These are phyloP conservation scores for Invenusta paracnida DNA, from an alignment of 2,888 invertebrate genomes.

Conservation along the genomic window DNA sequence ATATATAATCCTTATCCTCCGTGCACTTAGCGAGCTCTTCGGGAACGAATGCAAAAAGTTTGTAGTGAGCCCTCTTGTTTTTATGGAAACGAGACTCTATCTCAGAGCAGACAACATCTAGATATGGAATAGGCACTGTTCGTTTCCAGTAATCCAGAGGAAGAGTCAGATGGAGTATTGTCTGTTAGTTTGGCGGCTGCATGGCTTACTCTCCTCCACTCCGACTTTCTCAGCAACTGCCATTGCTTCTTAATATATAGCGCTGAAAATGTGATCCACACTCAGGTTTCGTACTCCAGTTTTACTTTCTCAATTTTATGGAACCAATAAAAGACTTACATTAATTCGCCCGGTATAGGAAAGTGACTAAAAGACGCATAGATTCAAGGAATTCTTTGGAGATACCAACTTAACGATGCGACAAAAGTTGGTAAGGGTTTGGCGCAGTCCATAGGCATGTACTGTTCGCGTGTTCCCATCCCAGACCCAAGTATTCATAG, in stretches of 20 bases:
- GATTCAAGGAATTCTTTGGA: neutral
- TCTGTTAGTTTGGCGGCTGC: too few relatives aligned
- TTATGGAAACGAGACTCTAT: neutral
- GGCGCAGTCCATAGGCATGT: neutral
- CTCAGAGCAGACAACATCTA: slow-evolving; percentile 14
- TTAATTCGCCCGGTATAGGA: too few relatives aligned
- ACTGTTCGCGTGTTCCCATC: neutral
- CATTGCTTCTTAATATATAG: neutral
- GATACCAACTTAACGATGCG: neutral
- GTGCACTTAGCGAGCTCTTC: neutral
- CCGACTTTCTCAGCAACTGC: neutral
- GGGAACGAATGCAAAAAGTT: neutral
- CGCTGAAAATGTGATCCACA: neutral
- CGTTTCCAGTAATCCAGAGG: neutral
- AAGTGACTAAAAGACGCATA: too few relatives aligned
- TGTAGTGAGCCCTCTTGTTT: neutral
- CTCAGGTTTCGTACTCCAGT: too few relatives aligned
- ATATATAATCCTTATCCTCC: neutral
- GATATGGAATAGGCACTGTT: neutral
- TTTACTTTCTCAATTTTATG: too few relatives aligned
- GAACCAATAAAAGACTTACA: too few relatives aligned
- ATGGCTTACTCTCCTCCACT: neutral
- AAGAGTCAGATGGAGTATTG: slow-evolving; percentile 6
- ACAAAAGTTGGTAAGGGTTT: neutral
- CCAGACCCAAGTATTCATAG: neutral